Evolutionary conservation across 2,113 vertebrate species (phyloP), one percentile per base, ranked within the genome.

Genomic region (Ceuthmochares aereus): DNA sequence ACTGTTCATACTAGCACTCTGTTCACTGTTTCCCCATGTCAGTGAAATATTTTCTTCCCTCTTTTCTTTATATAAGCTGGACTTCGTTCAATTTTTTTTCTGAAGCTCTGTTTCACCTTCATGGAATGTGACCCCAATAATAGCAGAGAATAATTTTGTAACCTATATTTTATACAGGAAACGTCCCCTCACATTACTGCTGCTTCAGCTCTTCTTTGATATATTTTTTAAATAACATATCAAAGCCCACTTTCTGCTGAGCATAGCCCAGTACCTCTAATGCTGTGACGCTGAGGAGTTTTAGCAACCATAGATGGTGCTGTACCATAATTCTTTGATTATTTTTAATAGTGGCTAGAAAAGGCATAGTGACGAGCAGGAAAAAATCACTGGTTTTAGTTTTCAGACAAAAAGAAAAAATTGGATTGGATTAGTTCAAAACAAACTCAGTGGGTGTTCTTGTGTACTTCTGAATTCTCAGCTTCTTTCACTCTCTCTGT

Each of bases 281-380:
- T 62, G 34, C 9, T 67, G 26, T 67, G 21, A 18, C 56, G 90
- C 72, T 60, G 18, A 84, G 47, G 29, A 92, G 14, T 83, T 78
- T 67, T 90, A 91, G 42, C 52, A 93, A 84, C 90, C 68, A 60
- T 94, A 95, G 92, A 81, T 93, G 91, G 89, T 93, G 78, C 91
- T 96, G 51, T 90, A 78, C 68, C 0, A 14, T 96, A 93, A 93
- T 94, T 90, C 67, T 97, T 92, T 77, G 85, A 90, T 76, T 69
- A 4, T 10, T 34, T 60, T 78, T 74, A 15, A 8, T 66, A 66
- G 49, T 82, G 69, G 5, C 40, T 87, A 42, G 52, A 93, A 82
- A 51, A 88, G n/a, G 10, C 23, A 84, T 10, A 77, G 21, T 43
- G 19, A 75, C 56, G 34, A 81, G 22, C 67, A 90, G 70, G 63